Percentiles rank a stretch among this genome's conserved stretches.
phyloP scores from a whole-genome alignment of 2,888 invertebrate genomes.

The Volucella bombylans region DNA sequence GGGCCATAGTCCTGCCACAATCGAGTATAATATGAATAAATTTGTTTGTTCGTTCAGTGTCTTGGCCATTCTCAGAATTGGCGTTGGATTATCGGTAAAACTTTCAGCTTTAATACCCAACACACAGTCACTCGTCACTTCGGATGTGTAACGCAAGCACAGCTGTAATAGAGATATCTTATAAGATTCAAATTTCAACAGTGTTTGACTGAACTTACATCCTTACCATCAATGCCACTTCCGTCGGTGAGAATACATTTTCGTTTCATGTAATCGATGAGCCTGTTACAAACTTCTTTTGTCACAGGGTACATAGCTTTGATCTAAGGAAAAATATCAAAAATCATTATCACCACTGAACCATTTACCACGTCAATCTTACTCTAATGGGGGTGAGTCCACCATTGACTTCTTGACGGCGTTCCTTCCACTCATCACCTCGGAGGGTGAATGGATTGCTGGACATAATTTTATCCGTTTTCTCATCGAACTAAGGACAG shows the following conservation, averaged over 20 bases:
- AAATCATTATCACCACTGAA: background rate
- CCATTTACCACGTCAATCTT: conserved; percentile 67
- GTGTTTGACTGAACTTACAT: conserved; percentile 76
- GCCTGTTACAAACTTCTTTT: conserved; percentile 80
- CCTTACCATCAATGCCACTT: conserved; percentile 82
- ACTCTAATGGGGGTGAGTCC: conserved; percentile 74
- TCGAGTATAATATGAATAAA: conserved; percentile 73
- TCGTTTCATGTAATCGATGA: conserved; percentile 81
- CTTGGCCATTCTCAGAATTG: conserved; percentile 78
- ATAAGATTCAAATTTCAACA: background rate
- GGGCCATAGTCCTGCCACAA: conserved; percentile 77
- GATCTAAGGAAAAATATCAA: conserved; percentile 75
- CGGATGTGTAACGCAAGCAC: conserved; percentile 77
- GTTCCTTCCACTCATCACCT: conserved; percentile 78
- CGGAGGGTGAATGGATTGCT: conserved; percentile 79
- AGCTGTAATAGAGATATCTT: background rate
- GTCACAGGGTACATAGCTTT: conserved; percentile 83
- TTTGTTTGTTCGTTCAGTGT: conserved; percentile 77
- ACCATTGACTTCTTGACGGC: conserved; percentile 74
- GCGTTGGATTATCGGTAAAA: conserved; percentile 79
- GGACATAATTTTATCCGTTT: conserved; percentile 82
- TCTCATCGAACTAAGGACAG: conserved; percentile 78
- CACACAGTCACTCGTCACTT: conserved; percentile 83
- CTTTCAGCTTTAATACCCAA: conserved; percentile 82
- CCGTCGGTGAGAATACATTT: conserved; percentile 76